Conservation (phyloP, 2,113 vertebrate species). For the Phoenicopterus ruber region DNA sequence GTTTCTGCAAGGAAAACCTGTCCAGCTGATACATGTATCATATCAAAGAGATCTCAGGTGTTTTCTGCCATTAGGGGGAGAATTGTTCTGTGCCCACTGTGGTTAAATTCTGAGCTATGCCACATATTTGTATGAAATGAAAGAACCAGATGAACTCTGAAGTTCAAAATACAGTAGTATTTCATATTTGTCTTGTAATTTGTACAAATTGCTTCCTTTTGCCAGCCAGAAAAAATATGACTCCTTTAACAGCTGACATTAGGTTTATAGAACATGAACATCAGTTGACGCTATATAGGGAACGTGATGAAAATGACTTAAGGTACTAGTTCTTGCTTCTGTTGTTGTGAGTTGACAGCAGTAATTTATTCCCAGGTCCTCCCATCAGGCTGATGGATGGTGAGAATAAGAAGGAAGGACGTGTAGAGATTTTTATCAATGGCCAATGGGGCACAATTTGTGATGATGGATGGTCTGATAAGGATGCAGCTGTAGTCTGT, state of each 20-base stretch:
- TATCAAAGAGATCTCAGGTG: neutral
- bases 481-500: slow-evolving; percentile 90
- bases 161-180: neutral
- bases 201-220: neutral
- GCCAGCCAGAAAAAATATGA: neutral
- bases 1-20: neutral
- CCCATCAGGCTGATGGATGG: slow-evolving; percentile 90
- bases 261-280: neutral
- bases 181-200: neutral
- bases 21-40: neutral
- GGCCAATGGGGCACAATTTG: slow-evolving; percentile 96
- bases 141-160: neutral
- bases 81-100: neutral
- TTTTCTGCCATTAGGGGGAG: neutral
- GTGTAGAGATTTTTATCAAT: slow-evolving; percentile 90
- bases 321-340: neutral
- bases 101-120: neutral
- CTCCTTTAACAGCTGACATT: neutral
- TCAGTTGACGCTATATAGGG: neutral
- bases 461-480: slow-evolving; percentile 96
- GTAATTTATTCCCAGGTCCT: slow-evolving; percentile 76
- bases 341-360: slow-evolving; percentile 16
- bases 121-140: neutral
- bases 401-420: slow-evolving; percentile 90
- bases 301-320: neutral